Base-by-base conservation (phyloP, 2,888 invertebrate species). In the Axea sp. region DNA sequence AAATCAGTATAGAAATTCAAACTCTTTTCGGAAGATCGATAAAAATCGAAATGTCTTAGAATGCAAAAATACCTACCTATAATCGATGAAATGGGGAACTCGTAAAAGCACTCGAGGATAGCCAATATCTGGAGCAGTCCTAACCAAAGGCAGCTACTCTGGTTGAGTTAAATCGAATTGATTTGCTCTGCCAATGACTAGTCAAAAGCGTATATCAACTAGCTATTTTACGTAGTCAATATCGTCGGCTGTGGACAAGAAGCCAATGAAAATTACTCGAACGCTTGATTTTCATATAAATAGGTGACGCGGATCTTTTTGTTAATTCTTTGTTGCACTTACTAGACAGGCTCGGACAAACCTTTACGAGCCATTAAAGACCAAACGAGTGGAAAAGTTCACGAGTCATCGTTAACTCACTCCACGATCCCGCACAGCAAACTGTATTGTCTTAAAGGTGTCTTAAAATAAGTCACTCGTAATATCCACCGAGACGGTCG, bases 401-500 rank as follows among this genome's bases (percentile, higher is more conserved):
- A 17, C 30, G 33, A 43, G 11, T 24, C 47, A 47, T 60, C 47
- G 43, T 64, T 64, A 64, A 51, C 33, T 51, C 14, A 33, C 14
- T 24, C 24, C 3, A 15, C 51, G 62, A 39, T 28, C 22, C 9
- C 45, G 14, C 22, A 19, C 39, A 11, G 26, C 26, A 49, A 37
- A 60, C 22, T 47, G 47, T 26, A 8, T 22, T 5, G 9, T 49
- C 47, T 60, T 49, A 19, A 22, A 49, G 51, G 51, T 33, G 41
- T 41, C 51, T 62, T 62, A 41, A 62, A 62, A 41, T 51, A 62
- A 62, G 17, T 41, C 11, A 51, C 26, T n/a, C 24, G 17, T 51
- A 49, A 62, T 19, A 28, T 17, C 26, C 24, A 14, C 12, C 39
- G 8, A n/a, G 28, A 15, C 41, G 41, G 33, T 31, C 51, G 11